These are phyloP conservation scores for Phalacrocorax carbo DNA, from an alignment of 2,113 vertebrate genomes.

Conservation along the genomic window DNA sequence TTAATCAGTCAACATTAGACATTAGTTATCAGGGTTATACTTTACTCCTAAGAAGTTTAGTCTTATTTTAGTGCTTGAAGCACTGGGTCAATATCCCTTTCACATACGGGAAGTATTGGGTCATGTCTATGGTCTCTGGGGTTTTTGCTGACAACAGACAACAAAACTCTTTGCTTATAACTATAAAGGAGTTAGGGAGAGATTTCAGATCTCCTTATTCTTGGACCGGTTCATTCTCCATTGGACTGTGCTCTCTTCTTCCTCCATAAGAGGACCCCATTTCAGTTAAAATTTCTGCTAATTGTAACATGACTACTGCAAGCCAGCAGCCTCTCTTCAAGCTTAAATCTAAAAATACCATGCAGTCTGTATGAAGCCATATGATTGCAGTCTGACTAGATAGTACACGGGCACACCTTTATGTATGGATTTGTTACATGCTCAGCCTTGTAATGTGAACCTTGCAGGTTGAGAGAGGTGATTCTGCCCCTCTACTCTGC, in stretches of 20 bases:
- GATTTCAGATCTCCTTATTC: neutral
- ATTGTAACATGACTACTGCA: neutral
- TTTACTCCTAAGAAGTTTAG: neutral
- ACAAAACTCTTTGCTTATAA: neutral
- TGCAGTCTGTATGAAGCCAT: neutral
- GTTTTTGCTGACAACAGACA: neutral
- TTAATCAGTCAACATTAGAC: neutral
- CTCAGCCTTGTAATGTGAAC: neutral
- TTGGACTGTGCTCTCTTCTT: neutral
- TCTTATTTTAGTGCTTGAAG: neutral
- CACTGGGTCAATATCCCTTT: neutral
- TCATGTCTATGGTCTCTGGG: neutral
- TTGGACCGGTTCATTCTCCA: neutral
- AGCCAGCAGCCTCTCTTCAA: neutral
- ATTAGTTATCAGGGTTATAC: neutral
- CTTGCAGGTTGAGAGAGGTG: neutral
- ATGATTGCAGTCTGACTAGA: neutral
- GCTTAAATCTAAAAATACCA: neutral
- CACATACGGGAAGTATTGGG: neutral
- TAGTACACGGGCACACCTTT: neutral
- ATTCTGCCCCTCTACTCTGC: neutral
- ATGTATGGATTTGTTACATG: neutral
- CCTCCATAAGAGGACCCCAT: neutral
- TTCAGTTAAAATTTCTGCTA: neutral
- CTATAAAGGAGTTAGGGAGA: neutral